phyloP scores from a whole-genome alignment of 2,888 invertebrate species.

The Unio pictorum region DNA sequence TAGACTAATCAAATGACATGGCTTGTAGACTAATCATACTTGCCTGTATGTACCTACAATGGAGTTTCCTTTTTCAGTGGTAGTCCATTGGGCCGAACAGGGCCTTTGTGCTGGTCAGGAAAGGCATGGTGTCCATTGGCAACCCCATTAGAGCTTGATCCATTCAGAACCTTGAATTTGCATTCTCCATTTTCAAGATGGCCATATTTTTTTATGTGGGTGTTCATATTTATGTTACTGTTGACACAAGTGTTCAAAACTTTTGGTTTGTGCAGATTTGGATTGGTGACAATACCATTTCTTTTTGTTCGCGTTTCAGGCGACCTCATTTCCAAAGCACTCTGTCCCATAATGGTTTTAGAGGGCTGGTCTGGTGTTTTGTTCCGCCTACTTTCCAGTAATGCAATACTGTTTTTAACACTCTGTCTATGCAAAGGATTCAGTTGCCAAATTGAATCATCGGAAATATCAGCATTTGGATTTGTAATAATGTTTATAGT shows the following conservation, averaged over 20 bases:
- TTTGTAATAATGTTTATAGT: slow-evolving; percentile 64
- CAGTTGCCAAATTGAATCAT: slow-evolving; percentile 66
- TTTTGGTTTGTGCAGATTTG: slow-evolving; percentile 62
- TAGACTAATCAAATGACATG: no score
- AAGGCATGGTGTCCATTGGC: slow-evolving; percentile 4
- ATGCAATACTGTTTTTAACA: slow-evolving; percentile 40
- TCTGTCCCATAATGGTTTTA: slow-evolving; percentile 55
- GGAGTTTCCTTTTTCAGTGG: slow-evolving; percentile 91
- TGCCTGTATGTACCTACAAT: slow-evolving; percentile 61
- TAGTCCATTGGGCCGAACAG: slow-evolving; percentile 78
- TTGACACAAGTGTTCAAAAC: slow-evolving; percentile 41
- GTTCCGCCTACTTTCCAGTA: slow-evolving; percentile 38
- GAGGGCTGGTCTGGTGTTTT: slow-evolving; percentile 42
- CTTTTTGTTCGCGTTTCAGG: slow-evolving; percentile 67
- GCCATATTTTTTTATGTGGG: slow-evolving; percentile 25
- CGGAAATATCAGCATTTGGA: slow-evolving; percentile 62
- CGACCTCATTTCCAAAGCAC: slow-evolving; percentile 59
- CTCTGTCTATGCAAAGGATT: slow-evolving; percentile 54
- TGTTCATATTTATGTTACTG: slow-evolving; percentile 2
- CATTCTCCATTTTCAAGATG: slow-evolving; percentile 19
- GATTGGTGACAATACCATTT: slow-evolving; percentile 72
- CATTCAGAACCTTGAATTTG: slow-evolving; percentile 12
- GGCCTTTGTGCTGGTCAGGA: slow-evolving; percentile 20
- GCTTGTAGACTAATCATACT: no score
- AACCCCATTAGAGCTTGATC: slow-evolving; percentile 4